Evolutionary conservation across 2,113 vertebrate species (phyloP).

Genomic region (Hylia prasina): DNA sequence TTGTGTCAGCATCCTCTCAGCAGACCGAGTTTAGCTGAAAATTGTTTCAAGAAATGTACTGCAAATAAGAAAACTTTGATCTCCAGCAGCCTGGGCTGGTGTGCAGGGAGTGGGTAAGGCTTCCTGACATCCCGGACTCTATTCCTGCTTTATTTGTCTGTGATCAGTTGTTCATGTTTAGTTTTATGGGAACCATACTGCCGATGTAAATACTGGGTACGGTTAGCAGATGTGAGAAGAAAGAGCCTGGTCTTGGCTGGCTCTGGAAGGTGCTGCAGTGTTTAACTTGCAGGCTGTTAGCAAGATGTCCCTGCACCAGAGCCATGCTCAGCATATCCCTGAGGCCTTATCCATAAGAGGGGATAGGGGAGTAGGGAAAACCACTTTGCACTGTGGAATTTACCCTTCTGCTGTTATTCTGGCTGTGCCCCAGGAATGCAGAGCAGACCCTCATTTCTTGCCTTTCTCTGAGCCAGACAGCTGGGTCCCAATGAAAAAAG

Average conservation of each 20-base stretch:
- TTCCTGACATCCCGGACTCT: not conserved
- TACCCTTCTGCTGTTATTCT: not conserved
- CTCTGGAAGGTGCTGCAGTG: not conserved
- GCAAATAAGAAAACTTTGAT: conserved; percentile 49
- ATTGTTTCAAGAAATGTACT: conserved; percentile 55
- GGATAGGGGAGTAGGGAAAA: not conserved
- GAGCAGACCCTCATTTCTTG: not conserved
- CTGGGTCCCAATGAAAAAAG: not conserved
- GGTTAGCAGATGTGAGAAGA: conserved; percentile 27
- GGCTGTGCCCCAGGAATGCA: not conserved
- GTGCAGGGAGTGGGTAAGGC: not conserved
- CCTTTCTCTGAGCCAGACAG: conserved; percentile 1
- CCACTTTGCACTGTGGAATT: not conserved
- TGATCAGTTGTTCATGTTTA: conserved; percentile 24
- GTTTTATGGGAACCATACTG: conserved; percentile 28
- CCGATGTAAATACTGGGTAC: not conserved
- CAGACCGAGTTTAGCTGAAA: not conserved
- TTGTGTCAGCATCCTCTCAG: conserved; percentile 20
- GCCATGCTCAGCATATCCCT: fast-evolving
- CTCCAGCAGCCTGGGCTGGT: conserved; percentile 26
- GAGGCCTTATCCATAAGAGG: not conserved
- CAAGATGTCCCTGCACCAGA: not conserved
- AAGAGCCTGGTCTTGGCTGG: not conserved
- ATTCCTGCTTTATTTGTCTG: not conserved
- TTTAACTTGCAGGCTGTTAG: not conserved